A percentile compares a stretch with the other conserved stretches of the same genome.
Conservation (phyloP, 1,140 invertebrate genomes). For the Drosophila navojoa region DNA sequence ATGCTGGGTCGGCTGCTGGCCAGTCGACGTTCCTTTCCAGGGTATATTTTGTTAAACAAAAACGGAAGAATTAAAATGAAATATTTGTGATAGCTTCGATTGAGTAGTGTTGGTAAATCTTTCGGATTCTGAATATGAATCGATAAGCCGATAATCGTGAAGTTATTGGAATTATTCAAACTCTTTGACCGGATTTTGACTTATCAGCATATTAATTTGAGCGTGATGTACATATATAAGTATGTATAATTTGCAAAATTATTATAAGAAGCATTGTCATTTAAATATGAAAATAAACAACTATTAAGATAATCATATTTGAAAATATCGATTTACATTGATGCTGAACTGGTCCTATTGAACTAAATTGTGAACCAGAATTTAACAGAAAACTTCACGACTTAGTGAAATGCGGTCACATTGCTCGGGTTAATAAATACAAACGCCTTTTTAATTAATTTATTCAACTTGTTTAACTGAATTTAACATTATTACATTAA, state of each 20-base stretch:
- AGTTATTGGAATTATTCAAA: neutral
- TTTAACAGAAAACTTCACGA: conserved; percentile 38
- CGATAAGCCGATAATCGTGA: neutral
- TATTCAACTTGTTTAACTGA: conserved; percentile 27
- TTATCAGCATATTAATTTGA: neutral
- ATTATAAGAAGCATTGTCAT: neutral
- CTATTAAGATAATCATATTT: neutral
- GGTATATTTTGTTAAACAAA: conserved; percentile 36
- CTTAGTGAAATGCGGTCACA: conserved; percentile 33
- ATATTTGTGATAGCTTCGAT: conserved; percentile 28
- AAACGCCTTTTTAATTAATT: conserved; percentile 41
- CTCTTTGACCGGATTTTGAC: neutral
- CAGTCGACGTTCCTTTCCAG: conserved; percentile 24
- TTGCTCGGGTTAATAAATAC: conserved; percentile 28
- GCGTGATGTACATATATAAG: neutral
- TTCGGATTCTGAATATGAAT: neutral
- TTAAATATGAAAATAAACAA: neutral
- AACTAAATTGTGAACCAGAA: conserved; percentile 3
- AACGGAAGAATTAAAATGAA: conserved; percentile 42
- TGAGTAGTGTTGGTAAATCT: conserved; percentile 27
- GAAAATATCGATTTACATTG: neutral
- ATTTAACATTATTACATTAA: neutral
- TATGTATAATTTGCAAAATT: neutral
- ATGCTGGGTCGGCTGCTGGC: conserved; percentile 32
- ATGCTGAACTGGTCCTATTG: conserved; percentile 6